These are phyloP conservation scores for Tetragnatha versicolor DNA, from an alignment of 1,140 invertebrate species.

Conservation along the genomic window DNA sequence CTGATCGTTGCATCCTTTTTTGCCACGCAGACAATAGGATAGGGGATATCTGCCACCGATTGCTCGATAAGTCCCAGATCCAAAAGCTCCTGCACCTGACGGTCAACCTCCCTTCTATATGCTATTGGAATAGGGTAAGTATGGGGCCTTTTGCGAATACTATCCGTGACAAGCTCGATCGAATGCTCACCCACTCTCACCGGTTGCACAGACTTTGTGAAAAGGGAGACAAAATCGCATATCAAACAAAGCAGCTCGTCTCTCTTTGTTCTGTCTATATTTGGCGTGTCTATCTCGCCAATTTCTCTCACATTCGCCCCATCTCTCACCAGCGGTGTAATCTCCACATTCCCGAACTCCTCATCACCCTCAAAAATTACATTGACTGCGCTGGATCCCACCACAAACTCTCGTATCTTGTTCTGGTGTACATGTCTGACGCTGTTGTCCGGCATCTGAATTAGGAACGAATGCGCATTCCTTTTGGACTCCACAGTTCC, in stretches of 20 bases:
- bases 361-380: too few relatives aligned
- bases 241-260: background rate
- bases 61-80: background rate
- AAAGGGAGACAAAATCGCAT: background rate
- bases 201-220: background rate
- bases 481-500: background rate
- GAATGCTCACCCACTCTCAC: background rate
- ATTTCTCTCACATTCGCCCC: background rate
- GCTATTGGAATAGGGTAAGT: background rate
- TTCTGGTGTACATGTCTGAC: conserved; percentile 6
- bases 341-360: background rate
- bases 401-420: conserved; percentile 4
- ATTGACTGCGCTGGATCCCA: background rate
- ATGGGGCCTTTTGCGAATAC: background rate
- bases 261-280: background rate
- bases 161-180: background rate
- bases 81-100: conserved; percentile 6
- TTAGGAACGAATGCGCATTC: background rate
- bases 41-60: conserved; percentile 2
- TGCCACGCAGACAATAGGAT: conserved; percentile 13
- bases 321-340: background rate
- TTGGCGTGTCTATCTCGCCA: background rate
- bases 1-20: conserved; percentile 21
- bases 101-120: background rate
- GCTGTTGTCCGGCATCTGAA: background rate